Evolutionary conservation across 1,140 invertebrate genomes (phyloP), one percentile per base, ranked within the genome.

Genomic region (Phenacoccus solenopsis): DNA sequence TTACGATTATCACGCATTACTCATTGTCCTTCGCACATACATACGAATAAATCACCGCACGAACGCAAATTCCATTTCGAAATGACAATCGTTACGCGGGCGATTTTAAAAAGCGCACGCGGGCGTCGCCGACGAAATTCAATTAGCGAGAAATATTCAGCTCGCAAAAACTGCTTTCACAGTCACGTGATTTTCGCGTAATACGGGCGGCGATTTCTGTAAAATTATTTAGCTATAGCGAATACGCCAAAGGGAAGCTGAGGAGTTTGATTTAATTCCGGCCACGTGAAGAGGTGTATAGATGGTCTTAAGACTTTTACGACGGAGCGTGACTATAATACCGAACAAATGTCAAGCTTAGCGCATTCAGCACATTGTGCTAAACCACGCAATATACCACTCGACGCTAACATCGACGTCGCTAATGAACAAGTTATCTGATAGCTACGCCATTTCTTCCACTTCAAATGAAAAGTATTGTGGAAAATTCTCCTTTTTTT

Each of bases 381-480:
- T 49, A 49, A 49, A 49, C 38, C 38, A 49, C 38, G 38, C 38
- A 49, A 49, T 49, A 49, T 49, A 49, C 38, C 38, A 49, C 38
- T 49, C 38, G 38, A 49, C 38, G 20, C 38, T n/a, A 49, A n/a
- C 38, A 49, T 49, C 38, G 38, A 49, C 38, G 20, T 9, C 38
- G 38, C 38, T 49, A 49, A 49, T 49, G 38, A 49, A 49, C 38
- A 49, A 49, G 38, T 49, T 49, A 49, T 49, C 38, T 49, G 38
- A 49, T 49, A 49, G 38, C 38, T 9, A 49, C 16, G 38, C 38
- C 38, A 49, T n/a, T 49, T 49, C 38, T 49, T 49, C 38, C 38
- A 49, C 38, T 49, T 49, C 38, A 49, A 49, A 49, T 49, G 38
- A 49, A 49, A 49, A 49, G 13, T 49, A 49, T 49, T 49, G 38